phyloP scores from a whole-genome alignment of 92 coral and sea anemone genomes.

The Scolanthus callimorphus region DNA sequence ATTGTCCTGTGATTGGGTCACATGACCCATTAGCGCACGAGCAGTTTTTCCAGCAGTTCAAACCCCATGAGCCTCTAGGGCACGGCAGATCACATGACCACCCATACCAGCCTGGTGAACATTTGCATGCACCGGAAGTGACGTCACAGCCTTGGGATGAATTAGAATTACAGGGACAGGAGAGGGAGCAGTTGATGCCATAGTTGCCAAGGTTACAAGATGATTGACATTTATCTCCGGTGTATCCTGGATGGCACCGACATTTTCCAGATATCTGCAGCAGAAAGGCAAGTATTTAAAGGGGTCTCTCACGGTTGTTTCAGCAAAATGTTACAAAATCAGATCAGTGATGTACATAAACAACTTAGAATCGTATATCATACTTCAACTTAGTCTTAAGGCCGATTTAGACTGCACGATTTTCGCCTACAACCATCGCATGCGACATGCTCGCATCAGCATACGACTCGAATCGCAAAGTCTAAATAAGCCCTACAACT shows the following conservation, averaged over 20 bases:
- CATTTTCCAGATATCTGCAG: constrained; percentile 77
- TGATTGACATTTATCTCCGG: constrained; percentile 40
- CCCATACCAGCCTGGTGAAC: constrained; percentile 75
- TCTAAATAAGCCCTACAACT: too few relatives aligned
- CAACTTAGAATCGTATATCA: too few relatives aligned
- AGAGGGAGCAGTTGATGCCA: constrained; percentile 49
- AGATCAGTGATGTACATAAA: too few relatives aligned
- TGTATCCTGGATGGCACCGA: constrained; percentile 66
- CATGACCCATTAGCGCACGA: constrained; percentile 68
- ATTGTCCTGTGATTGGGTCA: constrained; percentile 61
- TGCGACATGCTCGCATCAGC: too few relatives aligned
- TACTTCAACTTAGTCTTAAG: too few relatives aligned
- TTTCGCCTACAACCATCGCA: too few relatives aligned
- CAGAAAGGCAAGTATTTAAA: too few relatives aligned
- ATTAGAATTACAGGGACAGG: constrained; percentile 40
- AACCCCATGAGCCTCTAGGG: constrained; percentile 77
- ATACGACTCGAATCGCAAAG: too few relatives aligned
- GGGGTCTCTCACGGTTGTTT: too few relatives aligned
- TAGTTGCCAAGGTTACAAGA: constrained; percentile 39
- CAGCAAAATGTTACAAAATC: too few relatives aligned
- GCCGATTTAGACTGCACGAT: too few relatives aligned
- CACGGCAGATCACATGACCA: constrained; percentile 58
- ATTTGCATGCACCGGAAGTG: constrained; percentile 55
- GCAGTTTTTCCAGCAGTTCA: constrained; percentile 55
- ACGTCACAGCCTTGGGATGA: constrained; percentile 46